Base-by-base conservation (phyloP, 1,140 invertebrate genomes). In the Palaemon carinicauda region DNA sequence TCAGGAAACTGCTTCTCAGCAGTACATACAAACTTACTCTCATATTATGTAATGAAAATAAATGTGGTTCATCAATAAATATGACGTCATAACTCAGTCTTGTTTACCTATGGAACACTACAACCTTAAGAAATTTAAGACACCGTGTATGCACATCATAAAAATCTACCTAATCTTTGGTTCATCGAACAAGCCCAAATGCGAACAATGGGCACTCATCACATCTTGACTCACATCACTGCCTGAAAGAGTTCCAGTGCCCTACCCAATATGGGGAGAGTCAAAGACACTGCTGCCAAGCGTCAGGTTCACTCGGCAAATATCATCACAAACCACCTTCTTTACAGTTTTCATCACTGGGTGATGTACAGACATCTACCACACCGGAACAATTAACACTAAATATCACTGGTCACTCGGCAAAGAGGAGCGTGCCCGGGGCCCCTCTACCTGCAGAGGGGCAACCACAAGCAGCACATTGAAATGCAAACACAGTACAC, bases 1-100 rank as follows among this genome's bases (percentile, higher is more conserved):
- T 73, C 81, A 54, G 81, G 80, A 74, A 78, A 79, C 83, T 79
- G 82, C 82, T 56, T 69, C 41, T 33, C 73, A 77, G 75, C 82
- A 84, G 73, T 33, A 86, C 83, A 79, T 85, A 86, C 78, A 86
- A 86, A 86, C 83, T 86, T 86, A 86, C 83, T 86, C 77, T 86
- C 33, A 78, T 86, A 86, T 80, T 86, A 86, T 86, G 83, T 86
- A 86, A 86, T 86, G 75, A 86, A 86, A 86, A 86, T 86, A 86
- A 86, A 86, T 86, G 83, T 86, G 83, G 83, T 86, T 86, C 83
- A 86, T 52, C 83, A 86, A 86, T 86, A 86, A 86, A 86, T 86
- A 86, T 54, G 60, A 79, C 83, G 29, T 50, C 75, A 51, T 71
- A 50, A 27, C 51, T 75, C 77, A 54, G 74, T 52, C 82, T 41